Conservation (phyloP, 2,797 vertebrate species). For the Champsocephalus gunnari region DNA sequence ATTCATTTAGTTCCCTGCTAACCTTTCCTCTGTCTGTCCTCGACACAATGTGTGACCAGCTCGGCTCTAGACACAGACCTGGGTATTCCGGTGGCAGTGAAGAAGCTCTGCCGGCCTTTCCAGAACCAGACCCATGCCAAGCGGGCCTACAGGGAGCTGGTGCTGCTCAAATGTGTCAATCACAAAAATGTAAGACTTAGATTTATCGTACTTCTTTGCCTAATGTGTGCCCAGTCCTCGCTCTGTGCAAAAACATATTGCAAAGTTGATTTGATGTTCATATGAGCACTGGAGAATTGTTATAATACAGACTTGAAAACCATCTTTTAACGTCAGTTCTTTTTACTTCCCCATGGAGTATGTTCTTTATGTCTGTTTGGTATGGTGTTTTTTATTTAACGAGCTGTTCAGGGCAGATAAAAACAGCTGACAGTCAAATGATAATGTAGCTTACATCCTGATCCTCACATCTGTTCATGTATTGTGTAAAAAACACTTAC, state of each 20-base stretch:
- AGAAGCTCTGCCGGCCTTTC: conserved; percentile 97
- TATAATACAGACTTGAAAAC: background rate
- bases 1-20: conserved; percentile 13
- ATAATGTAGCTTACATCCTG: background rate
- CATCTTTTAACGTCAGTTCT: background rate
- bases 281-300: background rate
- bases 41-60: conserved; percentile 72
- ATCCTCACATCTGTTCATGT: background rate
- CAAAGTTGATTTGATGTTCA: background rate
- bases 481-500: background rate
- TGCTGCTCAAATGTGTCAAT: conserved; percentile 98
- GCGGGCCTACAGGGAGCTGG: conserved; percentile 96
- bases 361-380: background rate
- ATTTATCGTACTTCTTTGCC: background rate
- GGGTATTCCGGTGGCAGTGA: conserved; percentile 94
- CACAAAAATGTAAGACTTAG: conserved; percentile 95
- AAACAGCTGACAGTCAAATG: conserved; percentile 1
- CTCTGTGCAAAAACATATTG: background rate
- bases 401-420: background rate
- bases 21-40: conserved; percentile 14
- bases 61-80: conserved; percentile 95
- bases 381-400: background rate
- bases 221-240: background rate
- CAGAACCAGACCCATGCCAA: conserved; percentile 98
- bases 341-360: background rate